Conservation (phyloP, 2,888 invertebrate genomes). For the Strigamia transsilvanica region DNA sequence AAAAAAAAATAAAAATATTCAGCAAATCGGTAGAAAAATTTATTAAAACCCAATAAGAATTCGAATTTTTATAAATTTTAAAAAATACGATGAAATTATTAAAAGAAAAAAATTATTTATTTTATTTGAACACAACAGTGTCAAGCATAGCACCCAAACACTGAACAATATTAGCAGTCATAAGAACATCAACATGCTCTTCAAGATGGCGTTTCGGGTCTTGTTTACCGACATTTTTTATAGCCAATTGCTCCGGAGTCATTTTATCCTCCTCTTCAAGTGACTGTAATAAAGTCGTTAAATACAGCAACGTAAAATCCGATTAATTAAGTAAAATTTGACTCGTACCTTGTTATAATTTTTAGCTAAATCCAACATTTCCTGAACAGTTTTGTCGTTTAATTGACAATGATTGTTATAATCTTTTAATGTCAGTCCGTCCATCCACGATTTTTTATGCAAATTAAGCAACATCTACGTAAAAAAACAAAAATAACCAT, state of each 20-base stretch:
- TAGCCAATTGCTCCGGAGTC: conserved; percentile 98
- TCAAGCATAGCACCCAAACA: conserved; percentile 97
- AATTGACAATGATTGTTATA: conserved; percentile 91
- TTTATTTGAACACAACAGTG: conserved; percentile 86
- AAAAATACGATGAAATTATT: background rate
- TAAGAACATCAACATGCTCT: conserved; percentile 95
- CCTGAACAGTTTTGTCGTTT: conserved; percentile 92
- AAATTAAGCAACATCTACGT: conserved; percentile 89
- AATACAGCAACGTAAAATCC: background rate
- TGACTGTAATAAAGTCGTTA: conserved; percentile 68
- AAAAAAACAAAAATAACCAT: background rate
- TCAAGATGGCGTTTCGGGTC: conserved; percentile 99
- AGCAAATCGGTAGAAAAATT: background rate
- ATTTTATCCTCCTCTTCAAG: conserved; percentile 99
- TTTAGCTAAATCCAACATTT: conserved; percentile 96
- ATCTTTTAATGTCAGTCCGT: conserved; percentile 88
- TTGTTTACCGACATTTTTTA: conserved; percentile 98
- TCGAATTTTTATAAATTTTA: background rate
- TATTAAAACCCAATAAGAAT: background rate
- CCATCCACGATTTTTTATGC: conserved; percentile 99
- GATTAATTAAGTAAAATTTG: background rate
- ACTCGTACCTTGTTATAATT: conserved; percentile 85
- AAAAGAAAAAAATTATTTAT: background rate
- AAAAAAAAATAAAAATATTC: background rate
- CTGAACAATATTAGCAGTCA: conserved; percentile 98